Conservation (phyloP, 2,888 invertebrate genomes). For the Zele albiditarsus region DNA sequence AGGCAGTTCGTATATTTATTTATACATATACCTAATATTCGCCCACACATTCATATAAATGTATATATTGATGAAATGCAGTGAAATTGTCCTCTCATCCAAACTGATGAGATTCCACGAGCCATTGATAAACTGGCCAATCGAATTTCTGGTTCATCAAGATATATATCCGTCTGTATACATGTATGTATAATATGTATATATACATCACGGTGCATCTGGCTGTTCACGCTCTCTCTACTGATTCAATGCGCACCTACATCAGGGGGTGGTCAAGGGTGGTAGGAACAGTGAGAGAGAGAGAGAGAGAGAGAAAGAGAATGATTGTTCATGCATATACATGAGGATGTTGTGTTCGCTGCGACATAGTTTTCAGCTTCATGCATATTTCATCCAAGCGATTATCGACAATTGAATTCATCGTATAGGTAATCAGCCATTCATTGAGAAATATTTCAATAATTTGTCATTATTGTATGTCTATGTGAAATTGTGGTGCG, state of each 20-base stretch:
- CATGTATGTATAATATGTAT: background rate
- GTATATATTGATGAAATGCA: background rate
- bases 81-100: background rate
- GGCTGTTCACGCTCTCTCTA: background rate
- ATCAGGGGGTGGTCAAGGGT: background rate
- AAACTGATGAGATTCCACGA: constrained; percentile 15
- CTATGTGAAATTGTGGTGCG: background rate
- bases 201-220: constrained; percentile 12
- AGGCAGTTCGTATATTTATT: background rate
- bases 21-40: background rate
- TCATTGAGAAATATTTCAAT: constrained; percentile 31
- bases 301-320: background rate
- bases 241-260: background rate
- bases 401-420: constrained; percentile 35
- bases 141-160: constrained; percentile 35
- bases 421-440: constrained; percentile 22
- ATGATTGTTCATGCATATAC: constrained; percentile 12
- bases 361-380: constrained; percentile 34
- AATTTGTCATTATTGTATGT: constrained; percentile 21
- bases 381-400: constrained; percentile 34
- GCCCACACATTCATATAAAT: background rate
- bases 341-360: constrained; percentile 8
- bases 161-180: constrained; percentile 11
- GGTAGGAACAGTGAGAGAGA: too few relatives aligned
- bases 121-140: constrained; percentile 34